Evolutionary conservation across 2,888 invertebrate genomes (phyloP).

Genomic region (Himalopsyche anomala): DNA sequence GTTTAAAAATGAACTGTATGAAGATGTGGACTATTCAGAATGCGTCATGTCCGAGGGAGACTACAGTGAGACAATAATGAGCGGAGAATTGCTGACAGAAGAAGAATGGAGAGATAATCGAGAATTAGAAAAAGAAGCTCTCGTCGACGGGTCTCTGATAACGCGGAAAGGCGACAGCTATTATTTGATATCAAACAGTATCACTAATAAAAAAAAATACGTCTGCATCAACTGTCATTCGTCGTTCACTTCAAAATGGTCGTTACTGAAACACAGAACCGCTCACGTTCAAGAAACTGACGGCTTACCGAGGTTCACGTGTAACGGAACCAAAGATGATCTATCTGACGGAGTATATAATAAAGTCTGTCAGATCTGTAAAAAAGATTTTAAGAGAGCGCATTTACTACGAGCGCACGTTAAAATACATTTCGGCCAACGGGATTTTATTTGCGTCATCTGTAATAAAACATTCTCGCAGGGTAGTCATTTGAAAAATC

Average conservation of each 20-base stretch:
- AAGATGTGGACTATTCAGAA: slow-evolving; percentile 34
- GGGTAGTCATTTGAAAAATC: slow-evolving; percentile 59
- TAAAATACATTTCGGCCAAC: slow-evolving; percentile 46
- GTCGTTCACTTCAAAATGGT: slow-evolving; percentile 45
- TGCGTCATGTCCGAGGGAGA: slow-evolving; percentile 27
- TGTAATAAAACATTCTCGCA: slow-evolving; percentile 62
- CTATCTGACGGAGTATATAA: neutral
- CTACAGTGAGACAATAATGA: slow-evolving; percentile 27
- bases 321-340: slow-evolving; percentile 23
- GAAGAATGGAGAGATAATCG: slow-evolving; percentile 8
- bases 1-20: neutral
- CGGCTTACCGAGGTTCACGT: slow-evolving; percentile 23
- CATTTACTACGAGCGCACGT: slow-evolving; percentile 51
- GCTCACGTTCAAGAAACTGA: neutral
- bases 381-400: slow-evolving; percentile 49
- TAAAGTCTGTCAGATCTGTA: slow-evolving; percentile 52
- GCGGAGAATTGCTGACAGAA: slow-evolving; percentile 5
- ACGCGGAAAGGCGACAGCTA: slow-evolving; percentile 27
- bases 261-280: slow-evolving; percentile 23
- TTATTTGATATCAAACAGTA: slow-evolving; percentile 4
- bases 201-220: slow-evolving; percentile 29
- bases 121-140: slow-evolving; percentile 14
- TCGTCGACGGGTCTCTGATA: slow-evolving; percentile 11
- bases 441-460: slow-evolving; percentile 50
- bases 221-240: slow-evolving; percentile 38